A percentile compares a stretch with the other conserved stretches of the same genome.
These are phyloP conservation scores for Saccopteryx leptura DNA, from an alignment of 2,113 vertebrate genomes.

Conservation along the genomic window DNA sequence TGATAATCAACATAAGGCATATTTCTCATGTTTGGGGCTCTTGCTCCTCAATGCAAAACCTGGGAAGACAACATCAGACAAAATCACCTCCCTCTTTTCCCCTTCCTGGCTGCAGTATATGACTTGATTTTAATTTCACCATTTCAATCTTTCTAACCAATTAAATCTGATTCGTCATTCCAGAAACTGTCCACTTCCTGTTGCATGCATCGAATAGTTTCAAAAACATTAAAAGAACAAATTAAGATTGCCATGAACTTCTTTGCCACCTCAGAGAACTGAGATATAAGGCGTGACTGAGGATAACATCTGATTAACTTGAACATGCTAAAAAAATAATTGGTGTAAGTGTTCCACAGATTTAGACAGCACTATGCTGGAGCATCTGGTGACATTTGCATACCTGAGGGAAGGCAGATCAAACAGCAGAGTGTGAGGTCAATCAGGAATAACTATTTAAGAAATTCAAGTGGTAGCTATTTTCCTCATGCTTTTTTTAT, in stretches of 20 bases:
- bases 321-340: constrained; percentile 80
- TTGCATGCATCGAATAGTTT: constrained; percentile 87
- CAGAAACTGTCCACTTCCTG: constrained; percentile 83
- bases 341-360: constrained; percentile 76
- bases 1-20: constrained; percentile 77
- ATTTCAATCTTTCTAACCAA: constrained; percentile 82
- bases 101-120: constrained; percentile 68
- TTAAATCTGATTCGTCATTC: constrained; percentile 87
- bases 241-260: constrained; percentile 89
- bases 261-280: constrained; percentile 83
- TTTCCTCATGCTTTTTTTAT: constrained; percentile 85
- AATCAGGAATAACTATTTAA: constrained; percentile 88
- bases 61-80: constrained; percentile 73
- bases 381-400: constrained; percentile 86
- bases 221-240: constrained; percentile 88
- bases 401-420: constrained; percentile 87
- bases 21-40: constrained; percentile 81
- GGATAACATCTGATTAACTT: constrained; percentile 85
- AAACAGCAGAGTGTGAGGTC: constrained; percentile 87
- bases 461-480: constrained; percentile 86
- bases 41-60: constrained; percentile 37
- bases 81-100: constrained; percentile 37
- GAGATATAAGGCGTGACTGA: constrained; percentile 84
- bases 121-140: constrained; percentile 87
- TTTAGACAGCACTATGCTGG: constrained; percentile 80